These are phyloP conservation scores for Trichopria drosophilae DNA, from an alignment of 2,888 invertebrate genomes.

Conservation along the genomic window DNA sequence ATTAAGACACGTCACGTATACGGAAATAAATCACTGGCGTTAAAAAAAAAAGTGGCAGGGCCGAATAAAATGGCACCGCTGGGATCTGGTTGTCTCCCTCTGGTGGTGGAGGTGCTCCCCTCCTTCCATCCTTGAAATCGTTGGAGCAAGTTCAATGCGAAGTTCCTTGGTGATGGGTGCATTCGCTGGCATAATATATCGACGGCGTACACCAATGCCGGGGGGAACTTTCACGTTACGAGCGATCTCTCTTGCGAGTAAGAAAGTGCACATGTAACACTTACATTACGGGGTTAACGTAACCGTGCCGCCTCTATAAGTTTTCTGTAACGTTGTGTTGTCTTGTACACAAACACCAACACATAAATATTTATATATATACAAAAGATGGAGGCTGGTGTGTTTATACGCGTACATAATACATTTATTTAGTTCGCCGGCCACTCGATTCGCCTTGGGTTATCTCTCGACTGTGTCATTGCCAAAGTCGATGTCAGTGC, in stretches of 20 bases:
- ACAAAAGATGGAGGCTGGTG: too few relatives aligned
- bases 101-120: too few relatives aligned
- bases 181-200: constrained; percentile 29
- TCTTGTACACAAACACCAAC: too few relatives aligned
- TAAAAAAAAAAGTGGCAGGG: too few relatives aligned
- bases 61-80: too few relatives aligned
- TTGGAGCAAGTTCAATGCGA: constrained; percentile 45
- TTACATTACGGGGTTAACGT: constrained; percentile 48
- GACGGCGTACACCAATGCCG: constrained; percentile 13
- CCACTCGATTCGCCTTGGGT: too few relatives aligned
- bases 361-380: too few relatives aligned
- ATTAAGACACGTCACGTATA: too few relatives aligned
- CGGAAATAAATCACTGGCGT: too few relatives aligned
- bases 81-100: too few relatives aligned
- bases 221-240: constrained; percentile 45
- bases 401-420: too few relatives aligned
- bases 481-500: constrained; percentile 44
- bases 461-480: constrained; percentile 40
- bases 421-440: too few relatives aligned
- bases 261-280: constrained; percentile 56
- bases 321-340: background rate
- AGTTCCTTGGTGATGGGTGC: constrained; percentile 23
- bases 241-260: constrained; percentile 32
- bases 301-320: constrained; percentile 36
- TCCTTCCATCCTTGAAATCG: background rate